These are phyloP conservation scores for Epistrophe eligans DNA, from an alignment of 2,888 invertebrate species.

Conservation along the genomic window DNA sequence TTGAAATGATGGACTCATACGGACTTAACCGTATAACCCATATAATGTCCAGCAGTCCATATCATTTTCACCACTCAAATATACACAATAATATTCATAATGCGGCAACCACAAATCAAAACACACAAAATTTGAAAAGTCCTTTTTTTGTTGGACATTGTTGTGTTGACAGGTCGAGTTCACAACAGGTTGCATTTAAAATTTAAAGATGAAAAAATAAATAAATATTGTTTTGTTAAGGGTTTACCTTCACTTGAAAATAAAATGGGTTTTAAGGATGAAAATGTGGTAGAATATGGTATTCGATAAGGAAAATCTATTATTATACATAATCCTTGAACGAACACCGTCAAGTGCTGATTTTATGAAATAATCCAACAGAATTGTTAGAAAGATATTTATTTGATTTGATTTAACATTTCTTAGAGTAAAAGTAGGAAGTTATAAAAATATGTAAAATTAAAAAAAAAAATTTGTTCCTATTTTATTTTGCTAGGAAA, in stretches of 20 bases:
- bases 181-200: conserved; percentile 55
- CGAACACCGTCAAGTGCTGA: background rate
- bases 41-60: background rate
- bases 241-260: background rate
- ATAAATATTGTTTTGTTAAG: background rate
- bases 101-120: conserved; percentile 57
- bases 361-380: too few relatives aligned
- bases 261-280: background rate
- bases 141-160: conserved; percentile 42
- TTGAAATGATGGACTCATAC: conserved; percentile 7
- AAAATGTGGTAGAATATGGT: background rate
- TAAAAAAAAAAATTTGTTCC: too few relatives aligned
- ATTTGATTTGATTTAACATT: too few relatives aligned
- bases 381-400: too few relatives aligned
- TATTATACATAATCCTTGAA: background rate
- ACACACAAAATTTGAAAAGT: conserved; percentile 52
- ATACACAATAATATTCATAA: conserved; percentile 9
- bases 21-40: conserved; percentile 12
- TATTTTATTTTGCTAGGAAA: too few relatives aligned
- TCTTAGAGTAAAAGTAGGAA: too few relatives aligned
- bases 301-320: background rate
- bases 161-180: conserved; percentile 41
- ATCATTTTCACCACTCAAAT: conserved; percentile 4
- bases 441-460: too few relatives aligned
- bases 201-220: background rate